A percentile compares a stretch with the other conserved stretches of the same genome.
phyloP scores from a whole-genome alignment of 2,113 vertebrate genomes.

The Mesoclemmys tuberculata region DNA sequence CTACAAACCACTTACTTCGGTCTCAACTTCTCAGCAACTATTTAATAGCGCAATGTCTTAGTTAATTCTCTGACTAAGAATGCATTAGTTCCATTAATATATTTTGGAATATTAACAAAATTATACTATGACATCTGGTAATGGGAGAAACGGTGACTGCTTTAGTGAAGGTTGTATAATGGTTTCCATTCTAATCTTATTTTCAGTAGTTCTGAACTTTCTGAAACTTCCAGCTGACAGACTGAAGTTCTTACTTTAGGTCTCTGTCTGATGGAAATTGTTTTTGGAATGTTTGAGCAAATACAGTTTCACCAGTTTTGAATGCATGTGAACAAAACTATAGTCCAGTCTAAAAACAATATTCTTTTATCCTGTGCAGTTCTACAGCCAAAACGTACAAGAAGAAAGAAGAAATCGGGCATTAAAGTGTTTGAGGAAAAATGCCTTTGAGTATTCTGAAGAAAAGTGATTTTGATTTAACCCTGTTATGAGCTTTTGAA shows the following conservation, averaged over 20 bases:
- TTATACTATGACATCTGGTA: constrained; percentile 24
- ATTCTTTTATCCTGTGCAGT: background rate
- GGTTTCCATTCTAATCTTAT: constrained; percentile 33
- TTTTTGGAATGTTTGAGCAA: constrained; percentile 15
- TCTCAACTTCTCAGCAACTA: background rate
- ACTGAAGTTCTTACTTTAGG: constrained; percentile 10
- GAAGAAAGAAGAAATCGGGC: background rate
- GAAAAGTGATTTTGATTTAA: background rate
- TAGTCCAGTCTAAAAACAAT: background rate
- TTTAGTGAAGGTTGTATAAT: constrained; percentile 30
- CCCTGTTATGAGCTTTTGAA: background rate
- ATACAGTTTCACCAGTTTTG: background rate
- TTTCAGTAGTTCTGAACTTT: constrained; percentile 44
- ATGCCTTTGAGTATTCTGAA: background rate
- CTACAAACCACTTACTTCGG: constrained; percentile 29
- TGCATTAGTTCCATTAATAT: constrained; percentile 15
- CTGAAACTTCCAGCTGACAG: constrained; percentile 17
- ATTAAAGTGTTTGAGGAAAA: background rate
- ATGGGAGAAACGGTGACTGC: constrained; percentile 48
- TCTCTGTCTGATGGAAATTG: constrained; percentile 14
- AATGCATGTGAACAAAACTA: background rate
- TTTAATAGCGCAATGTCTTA: background rate
- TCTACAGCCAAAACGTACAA: background rate
- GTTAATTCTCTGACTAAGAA: constrained; percentile 12
- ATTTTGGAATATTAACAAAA: constrained; percentile 62